Base-by-base conservation (phyloP, 2,888 invertebrate genomes). In the Leptinotarsa peninsularis region DNA sequence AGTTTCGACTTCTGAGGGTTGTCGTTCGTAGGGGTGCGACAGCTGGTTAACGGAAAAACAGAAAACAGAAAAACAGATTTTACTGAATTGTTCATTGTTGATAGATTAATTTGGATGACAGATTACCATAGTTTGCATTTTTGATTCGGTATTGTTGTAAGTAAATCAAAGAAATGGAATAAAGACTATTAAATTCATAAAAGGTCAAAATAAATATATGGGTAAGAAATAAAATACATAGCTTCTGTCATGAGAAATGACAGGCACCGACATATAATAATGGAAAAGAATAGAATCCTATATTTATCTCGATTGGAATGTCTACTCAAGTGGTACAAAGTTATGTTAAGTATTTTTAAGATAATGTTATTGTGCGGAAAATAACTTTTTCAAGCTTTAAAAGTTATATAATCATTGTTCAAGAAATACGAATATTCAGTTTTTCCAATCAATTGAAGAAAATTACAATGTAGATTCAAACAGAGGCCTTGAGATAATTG, bases 161-260 rank as follows among this genome's bases (percentile, higher is more conserved):
- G 21, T 58, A 21, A 23, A 58, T 58, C 58, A 58, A 23, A 4
- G 4, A 15, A 58, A 58, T 58, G 13, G 21, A 58, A 58, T 23
- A 23, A 21, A 58, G 23, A 1, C 23, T 58, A 23, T 15, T 14
- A 14, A 17, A 18, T 21, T 27, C 23, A 23, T 23, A 18, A 43
- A 60, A 63, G 63, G 63, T 63, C 63, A 43, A 63, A 43, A 43
- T 33, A 63, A 63, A 63, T 43, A 63, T 63, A 18, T 63, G 18
- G 63, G 63, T 63, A 33, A 15, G 63, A 3, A 63, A 63, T 33
- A 15, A 43, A 63, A 63, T 63, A n/a, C 63, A 33, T 63, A 33
- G 33, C n/a, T 63, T 43, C 63, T 63, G 43, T 63, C 63, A 63
- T 63, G 10, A 63, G 33, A n/a, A 63, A 5, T 63, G 63, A 63